Evolutionary conservation across 1,140 invertebrate species (phyloP).

Genomic region (Sipha flava): DNA sequence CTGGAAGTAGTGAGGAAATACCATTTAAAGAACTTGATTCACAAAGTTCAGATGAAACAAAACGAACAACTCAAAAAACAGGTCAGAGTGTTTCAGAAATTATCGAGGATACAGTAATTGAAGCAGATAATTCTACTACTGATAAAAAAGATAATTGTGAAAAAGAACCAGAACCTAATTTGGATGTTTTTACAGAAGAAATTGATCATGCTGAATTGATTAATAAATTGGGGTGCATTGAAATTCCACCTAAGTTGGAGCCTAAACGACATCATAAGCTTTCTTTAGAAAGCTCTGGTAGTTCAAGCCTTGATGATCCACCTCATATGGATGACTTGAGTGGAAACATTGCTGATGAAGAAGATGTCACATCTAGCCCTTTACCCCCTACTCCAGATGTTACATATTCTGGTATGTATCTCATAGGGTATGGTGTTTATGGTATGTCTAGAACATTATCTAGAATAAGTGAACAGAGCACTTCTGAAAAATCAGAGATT

Average conservation of each 20-base stretch:
- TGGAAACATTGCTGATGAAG: conserved; percentile 45
- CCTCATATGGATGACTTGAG: conserved; percentile 49
- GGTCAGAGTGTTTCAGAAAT: conserved; percentile 4
- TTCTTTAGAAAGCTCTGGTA: conserved; percentile 67
- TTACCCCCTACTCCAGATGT: conserved; percentile 3
- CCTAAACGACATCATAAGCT: conserved; percentile 57
- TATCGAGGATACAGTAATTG: not conserved
- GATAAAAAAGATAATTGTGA: not conserved
- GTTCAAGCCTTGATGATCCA: conserved; percentile 66
- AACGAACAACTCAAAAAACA: not conserved
- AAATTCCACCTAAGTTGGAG: conserved; percentile 49
- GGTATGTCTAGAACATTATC: conserved; percentile 65
- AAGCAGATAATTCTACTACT: not conserved
- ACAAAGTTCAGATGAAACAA: conserved; percentile 18
- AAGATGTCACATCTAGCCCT: conserved; percentile 37
- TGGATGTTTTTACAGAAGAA: not conserved
- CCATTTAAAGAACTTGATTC: conserved; percentile 17
- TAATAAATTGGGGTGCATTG: conserved; percentile 36
- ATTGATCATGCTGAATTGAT: conserved; percentile 13
- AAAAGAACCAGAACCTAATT: not conserved
- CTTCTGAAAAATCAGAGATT: conserved; percentile 63
- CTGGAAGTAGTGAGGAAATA: conserved; percentile 18
- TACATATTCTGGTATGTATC: conserved; percentile 9
- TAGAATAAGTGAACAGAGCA: conserved; percentile 75
- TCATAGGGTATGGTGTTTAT: conserved; percentile 50